Conservation (phyloP, 2,113 vertebrate species). For the Jacana jacana region DNA sequence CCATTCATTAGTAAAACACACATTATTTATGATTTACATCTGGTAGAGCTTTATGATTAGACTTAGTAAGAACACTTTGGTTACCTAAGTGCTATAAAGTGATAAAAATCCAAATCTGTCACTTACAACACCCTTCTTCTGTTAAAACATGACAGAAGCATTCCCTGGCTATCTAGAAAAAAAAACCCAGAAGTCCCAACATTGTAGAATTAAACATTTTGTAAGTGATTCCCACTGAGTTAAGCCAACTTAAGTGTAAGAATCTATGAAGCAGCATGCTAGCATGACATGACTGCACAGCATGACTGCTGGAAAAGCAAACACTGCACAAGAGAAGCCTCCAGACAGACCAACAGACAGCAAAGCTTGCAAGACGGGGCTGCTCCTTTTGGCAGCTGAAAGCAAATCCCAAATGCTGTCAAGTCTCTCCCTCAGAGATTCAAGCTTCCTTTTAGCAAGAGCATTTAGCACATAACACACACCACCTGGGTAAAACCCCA, state of each 20-base stretch:
- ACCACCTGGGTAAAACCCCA: background rate
- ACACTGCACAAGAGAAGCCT: background rate
- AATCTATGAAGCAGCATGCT: background rate
- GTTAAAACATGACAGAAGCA: rapidly evolving
- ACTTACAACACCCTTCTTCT: background rate
- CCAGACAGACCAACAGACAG: background rate
- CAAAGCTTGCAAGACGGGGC: background rate
- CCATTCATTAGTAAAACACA: rapidly evolving
- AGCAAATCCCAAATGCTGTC: background rate
- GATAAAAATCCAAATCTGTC: background rate
- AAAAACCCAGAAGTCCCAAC: background rate
- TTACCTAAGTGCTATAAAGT: background rate
- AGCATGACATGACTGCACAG: background rate
- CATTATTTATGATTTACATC: background rate
- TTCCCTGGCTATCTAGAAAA: rapidly evolving
- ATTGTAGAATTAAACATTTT: background rate
- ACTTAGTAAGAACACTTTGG: background rate
- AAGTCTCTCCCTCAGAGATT: background rate
- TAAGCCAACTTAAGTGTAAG: background rate
- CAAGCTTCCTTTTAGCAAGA: background rate
- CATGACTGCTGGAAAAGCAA: background rate
- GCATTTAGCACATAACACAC: background rate
- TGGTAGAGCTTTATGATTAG: background rate
- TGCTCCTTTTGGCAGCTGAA: background rate
- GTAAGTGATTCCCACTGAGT: background rate